Conservation (phyloP, 2,113 vertebrate species). For the Meles meles region DNA sequence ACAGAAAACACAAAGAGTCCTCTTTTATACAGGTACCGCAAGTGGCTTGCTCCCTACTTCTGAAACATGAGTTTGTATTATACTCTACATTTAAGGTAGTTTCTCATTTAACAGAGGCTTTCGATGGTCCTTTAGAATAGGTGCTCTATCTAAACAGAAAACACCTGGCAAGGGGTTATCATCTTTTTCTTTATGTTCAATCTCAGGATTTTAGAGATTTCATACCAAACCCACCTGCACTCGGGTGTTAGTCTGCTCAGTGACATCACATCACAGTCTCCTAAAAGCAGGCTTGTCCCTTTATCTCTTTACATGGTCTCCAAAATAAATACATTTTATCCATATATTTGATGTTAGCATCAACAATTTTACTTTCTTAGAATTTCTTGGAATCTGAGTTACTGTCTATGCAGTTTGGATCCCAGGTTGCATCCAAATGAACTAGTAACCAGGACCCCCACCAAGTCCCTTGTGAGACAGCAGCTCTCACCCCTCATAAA, state of each 20-base stretch:
- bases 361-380: not conserved
- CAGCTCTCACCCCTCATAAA: not conserved
- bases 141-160: not conserved
- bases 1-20: not conserved
- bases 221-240: not conserved
- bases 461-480: not conserved
- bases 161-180: not conserved
- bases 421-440: not conserved
- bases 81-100: not conserved
- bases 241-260: not conserved
- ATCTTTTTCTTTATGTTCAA: not conserved
- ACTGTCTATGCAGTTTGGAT: not conserved
- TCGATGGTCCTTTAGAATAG: not conserved
- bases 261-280: not conserved
- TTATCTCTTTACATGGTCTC: not conserved
- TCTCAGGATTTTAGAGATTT: not conserved
- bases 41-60: not conserved
- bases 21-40: not conserved
- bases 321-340: not conserved
- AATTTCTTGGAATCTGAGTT: not conserved
- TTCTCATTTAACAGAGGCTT: not conserved
- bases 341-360: not conserved
- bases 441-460: not conserved
- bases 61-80: not conserved
- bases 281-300: not conserved